Evolutionary conservation across 2,797 vertebrate species (phyloP), one percentile per base, ranked within the genome.

Genomic region (Chloroceryle inda): DNA sequence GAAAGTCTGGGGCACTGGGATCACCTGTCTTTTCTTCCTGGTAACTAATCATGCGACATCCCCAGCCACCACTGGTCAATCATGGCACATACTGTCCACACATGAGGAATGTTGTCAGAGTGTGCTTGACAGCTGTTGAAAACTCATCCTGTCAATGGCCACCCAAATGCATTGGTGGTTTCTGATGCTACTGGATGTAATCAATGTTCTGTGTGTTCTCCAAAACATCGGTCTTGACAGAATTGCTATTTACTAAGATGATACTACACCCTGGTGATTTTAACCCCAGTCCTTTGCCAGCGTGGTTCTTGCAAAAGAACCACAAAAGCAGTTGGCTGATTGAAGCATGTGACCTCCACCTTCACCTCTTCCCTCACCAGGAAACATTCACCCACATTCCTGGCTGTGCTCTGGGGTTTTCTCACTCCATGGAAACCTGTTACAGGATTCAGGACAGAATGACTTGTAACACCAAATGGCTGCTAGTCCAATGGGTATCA

Each of bases 31-130:
- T 6, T 86, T 80, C 23, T n/a, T 62, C 20, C 68, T 38, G 11
- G 9, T 63, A 44, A 29, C 14, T 40, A 49, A 62, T 13, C 13
- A 14, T 12, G 5, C 42, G 37, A 20, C 22, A 37, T 37, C 18
- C 26, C 6, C 42, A n/a, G 5, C 6, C 26, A 26, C 26, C 59
- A 17, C 17, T 2, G 1, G 12, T 55, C 59, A 40, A 12, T 19
- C 2, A 1, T 1, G 4, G 47, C 8, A 21, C 49, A 33, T 12
- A 5, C 38, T 4, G 0, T 42, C 62, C 12, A 9, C 29, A 31
- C 20, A 55, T 0, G 1, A 37, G 4, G 6, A 17, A 24, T 3
- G 3, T 9, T 3, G 11, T 31, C 10, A 10, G 67, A 63, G 4
- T 4, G 17, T n/a, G 9, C 49, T 61, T 13, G 33, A 21, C 31